Percentiles rank a stretch among this genome's conserved stretches.
Conservation (phyloP, 2,113 vertebrate species). For the Xenopus borealis region DNA sequence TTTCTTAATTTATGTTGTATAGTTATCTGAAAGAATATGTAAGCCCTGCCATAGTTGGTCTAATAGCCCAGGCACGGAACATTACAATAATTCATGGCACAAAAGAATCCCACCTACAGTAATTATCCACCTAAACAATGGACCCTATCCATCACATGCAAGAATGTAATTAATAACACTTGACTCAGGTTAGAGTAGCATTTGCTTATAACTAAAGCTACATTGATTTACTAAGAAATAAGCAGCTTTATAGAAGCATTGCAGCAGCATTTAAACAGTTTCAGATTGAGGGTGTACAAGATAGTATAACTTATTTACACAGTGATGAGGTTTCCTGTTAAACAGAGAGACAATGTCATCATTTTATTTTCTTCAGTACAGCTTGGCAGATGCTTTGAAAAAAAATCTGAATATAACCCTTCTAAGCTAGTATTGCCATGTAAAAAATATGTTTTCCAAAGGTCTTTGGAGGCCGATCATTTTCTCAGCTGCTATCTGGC, state of each 20-base stretch:
- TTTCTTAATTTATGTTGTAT: too few species aligned
- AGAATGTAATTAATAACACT: slow-evolving; percentile 11
- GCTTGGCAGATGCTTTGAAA: not conserved
- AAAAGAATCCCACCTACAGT: not conserved
- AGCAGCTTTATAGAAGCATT: not conserved
- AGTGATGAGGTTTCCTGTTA: slow-evolving; percentile 2
- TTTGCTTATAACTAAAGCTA: not conserved
- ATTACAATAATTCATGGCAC: not conserved
- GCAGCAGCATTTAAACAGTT: not conserved
- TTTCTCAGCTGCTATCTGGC: not conserved
- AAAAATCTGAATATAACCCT: slow-evolving; percentile 10
- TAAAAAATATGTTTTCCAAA: slow-evolving; percentile 27
- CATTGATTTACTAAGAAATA: slow-evolving; percentile 22
- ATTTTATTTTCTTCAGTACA: slow-evolving; percentile 3
- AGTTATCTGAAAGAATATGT: not conserved
- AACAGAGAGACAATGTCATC: not conserved
- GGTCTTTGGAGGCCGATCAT: not conserved
- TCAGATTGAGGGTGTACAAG: slow-evolving; percentile 6
- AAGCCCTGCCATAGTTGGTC: not conserved
- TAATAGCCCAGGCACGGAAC: not conserved
- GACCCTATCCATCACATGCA: slow-evolving; percentile 4
- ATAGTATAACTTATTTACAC: slow-evolving; percentile 19
- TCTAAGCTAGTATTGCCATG: slow-evolving; percentile 15
- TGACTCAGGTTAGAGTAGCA: not conserved
- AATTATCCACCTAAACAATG: slow-evolving; percentile 4